Base-by-base conservation (phyloP, 2,113 vertebrate genomes). In the Anarrhichthys ocellatus region DNA sequence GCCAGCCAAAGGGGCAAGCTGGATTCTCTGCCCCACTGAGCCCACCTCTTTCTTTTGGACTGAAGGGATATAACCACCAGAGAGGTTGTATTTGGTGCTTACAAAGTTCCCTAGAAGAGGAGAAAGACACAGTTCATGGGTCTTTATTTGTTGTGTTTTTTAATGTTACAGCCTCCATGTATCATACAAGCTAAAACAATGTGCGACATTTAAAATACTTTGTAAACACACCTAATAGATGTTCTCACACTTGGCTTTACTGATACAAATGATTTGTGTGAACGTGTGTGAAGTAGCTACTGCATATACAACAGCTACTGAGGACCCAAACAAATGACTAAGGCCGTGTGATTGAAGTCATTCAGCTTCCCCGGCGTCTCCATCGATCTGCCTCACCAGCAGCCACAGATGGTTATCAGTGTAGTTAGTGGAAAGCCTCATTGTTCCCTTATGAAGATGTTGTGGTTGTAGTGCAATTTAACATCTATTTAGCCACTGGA, bases 21-120 rank as follows among this genome's bases (percentile, higher is more conserved):
- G 98, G 91, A 98, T 96, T 88, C 97, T 95, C 83, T 99, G 98
- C 74, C 97, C 98, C 73, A 97, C 95, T 29, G 98, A 97, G 66
- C 96, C 97, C 84, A 96, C 96, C 90, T 99, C 97, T 91, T 97
- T 99, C 95, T 99, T 99, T 84, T 97, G 96, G 92, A 98, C 96
- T 22, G 97, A 97, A 56, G 98, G 95, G 46, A 94, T 90, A 58
- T 96, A 97, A 85, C 93, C 94, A 27, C 94, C 92, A 20, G 95
- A 87, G 9, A 96, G 93, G 89, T 93, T 97, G 88, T 96, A 97
- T 88, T 96, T 91, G 72, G 95, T 92, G 76, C 93, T 96, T 69
- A 96, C 94, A 88, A 96, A 91, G 90, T 96, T 96, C 82, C 96
- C 97, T 99, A 90, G 67, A 89, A 89, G 38, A 56, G 52, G 77